phyloP scores from a whole-genome alignment of 2,888 invertebrate genomes.

The Mythimna loreyi region DNA sequence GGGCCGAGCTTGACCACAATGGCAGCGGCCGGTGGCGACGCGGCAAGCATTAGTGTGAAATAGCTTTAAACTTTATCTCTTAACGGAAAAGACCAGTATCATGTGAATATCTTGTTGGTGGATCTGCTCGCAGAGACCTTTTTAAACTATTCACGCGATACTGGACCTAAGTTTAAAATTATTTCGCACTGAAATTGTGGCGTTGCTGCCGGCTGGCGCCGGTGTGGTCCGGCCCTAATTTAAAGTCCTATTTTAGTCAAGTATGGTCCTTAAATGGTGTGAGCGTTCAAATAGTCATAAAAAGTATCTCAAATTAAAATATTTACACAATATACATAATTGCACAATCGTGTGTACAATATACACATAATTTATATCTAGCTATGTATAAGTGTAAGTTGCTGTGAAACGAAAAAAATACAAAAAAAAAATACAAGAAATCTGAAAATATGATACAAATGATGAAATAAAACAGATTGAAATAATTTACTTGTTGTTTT shows the following conservation, averaged over 20 bases:
- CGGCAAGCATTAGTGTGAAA: too few species aligned
- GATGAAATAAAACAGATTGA: slow-evolving; percentile 70
- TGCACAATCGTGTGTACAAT: slow-evolving; percentile 71
- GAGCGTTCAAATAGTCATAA: slow-evolving; percentile 27
- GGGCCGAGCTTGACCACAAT: too few species aligned
- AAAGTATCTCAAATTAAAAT: slow-evolving; percentile 25
- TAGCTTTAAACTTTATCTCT: too few species aligned
- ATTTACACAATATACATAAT: slow-evolving; percentile 59
- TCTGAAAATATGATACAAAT: slow-evolving; percentile 71
- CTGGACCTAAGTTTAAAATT: too few species aligned
- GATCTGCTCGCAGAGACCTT: too few species aligned
- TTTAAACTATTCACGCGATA: too few species aligned
- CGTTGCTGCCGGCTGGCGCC: too few species aligned
- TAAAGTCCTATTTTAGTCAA: slow-evolving; percentile 1
- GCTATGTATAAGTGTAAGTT: slow-evolving; percentile 72
- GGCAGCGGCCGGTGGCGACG: too few species aligned
- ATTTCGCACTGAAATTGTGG: too few species aligned
- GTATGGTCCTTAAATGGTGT: neutral
- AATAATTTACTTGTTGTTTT: slow-evolving; percentile 55
- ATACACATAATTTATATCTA: slow-evolving; percentile 64
- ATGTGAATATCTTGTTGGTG: too few species aligned
- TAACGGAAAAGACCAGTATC: too few species aligned
- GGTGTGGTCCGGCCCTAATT: too few species aligned
- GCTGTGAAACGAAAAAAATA: slow-evolving; percentile 77
- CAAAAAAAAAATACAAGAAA: slow-evolving; percentile 68